phyloP scores from a whole-genome alignment of 2,113 vertebrate species.

The Labeo catla region DNA sequence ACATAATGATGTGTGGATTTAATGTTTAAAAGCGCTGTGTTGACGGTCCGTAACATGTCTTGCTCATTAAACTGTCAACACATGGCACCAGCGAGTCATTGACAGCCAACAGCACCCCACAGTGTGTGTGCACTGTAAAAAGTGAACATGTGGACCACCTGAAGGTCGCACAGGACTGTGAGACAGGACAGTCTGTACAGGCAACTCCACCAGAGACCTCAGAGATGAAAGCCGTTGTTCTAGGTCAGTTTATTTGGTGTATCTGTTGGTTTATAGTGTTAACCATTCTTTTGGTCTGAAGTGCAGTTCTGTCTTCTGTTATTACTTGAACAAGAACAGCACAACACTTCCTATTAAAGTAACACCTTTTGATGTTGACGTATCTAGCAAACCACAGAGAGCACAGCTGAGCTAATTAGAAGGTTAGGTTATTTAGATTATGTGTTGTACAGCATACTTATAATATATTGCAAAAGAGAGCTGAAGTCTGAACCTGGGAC shows the following conservation, averaged over 20 bases:
- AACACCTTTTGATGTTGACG: slow-evolving; percentile 14
- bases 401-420: background rate
- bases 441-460: background rate
- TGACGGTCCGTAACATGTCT: slow-evolving; percentile 13
- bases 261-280: background rate
- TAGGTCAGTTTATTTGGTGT: background rate
- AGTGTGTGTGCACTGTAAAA: slow-evolving; percentile 18
- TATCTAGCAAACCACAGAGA: background rate
- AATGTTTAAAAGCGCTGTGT: slow-evolving; percentile 22
- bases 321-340: slow-evolving; percentile 7
- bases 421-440: slow-evolving; percentile 8
- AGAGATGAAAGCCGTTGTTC: background rate
- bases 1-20: slow-evolving; percentile 40
- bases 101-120: background rate
- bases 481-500: background rate
- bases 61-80: slow-evolving; percentile 39
- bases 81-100: slow-evolving; percentile 1
- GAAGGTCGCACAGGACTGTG: background rate
- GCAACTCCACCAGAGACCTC: background rate
- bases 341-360: background rate
- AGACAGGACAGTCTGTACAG: background rate
- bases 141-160: slow-evolving; percentile 23
- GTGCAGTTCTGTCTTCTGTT: background rate
- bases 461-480: background rate
- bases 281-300: background rate